Evolutionary conservation across 2,113 vertebrate species (phyloP).

Genomic region (Stictonetta naevosa): DNA sequence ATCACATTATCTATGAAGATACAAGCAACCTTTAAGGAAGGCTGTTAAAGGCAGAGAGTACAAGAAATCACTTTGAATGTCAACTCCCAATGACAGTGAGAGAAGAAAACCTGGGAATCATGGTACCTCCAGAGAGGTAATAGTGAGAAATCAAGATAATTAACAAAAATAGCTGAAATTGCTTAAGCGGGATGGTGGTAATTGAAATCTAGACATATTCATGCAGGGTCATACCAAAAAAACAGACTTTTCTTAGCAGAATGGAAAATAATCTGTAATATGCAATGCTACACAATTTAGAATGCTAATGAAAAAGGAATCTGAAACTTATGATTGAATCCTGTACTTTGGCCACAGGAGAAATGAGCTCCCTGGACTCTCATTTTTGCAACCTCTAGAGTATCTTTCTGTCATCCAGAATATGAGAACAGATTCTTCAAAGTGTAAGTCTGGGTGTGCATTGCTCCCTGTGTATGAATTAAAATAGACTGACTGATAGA

Average conservation of each 20-base stretch:
- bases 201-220: not conserved
- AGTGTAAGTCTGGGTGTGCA: not conserved
- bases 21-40: not conserved
- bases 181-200: not conserved
- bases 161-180: not conserved
- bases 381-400: constrained; percentile 8
- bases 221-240: not conserved
- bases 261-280: constrained; percentile 10
- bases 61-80: not conserved
- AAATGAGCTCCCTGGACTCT: constrained; percentile 21
- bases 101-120: not conserved
- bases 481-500: constrained; percentile 17
- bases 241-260: not conserved
- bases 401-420: constrained; percentile 36
- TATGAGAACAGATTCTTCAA: constrained; percentile 53
- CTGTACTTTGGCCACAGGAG: not conserved
- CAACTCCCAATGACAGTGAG: not conserved
- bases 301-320: constrained; percentile 5
- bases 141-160: not conserved
- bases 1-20: not conserved
- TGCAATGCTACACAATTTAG: not conserved
- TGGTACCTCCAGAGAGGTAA: not conserved
- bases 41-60: not conserved
- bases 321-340: constrained; percentile 16
- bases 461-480: constrained; percentile 1